Base-by-base conservation (phyloP, 1,140 invertebrate genomes). In the Rhynchophorus ferrugineus region DNA sequence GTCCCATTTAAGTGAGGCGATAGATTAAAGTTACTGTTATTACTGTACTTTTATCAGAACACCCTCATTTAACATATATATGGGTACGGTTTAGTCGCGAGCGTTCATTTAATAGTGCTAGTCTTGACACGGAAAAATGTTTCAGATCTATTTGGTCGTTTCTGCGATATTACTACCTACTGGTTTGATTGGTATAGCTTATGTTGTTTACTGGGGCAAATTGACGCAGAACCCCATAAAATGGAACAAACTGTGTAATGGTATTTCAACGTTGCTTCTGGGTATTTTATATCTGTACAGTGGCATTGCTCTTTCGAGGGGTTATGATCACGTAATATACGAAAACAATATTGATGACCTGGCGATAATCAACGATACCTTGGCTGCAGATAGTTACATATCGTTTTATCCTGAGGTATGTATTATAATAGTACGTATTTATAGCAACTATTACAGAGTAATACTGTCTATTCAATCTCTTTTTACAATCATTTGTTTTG, bases 321-420 rank as follows among this genome's bases (percentile, higher is more conserved):
- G 8, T 14, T 16, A 3, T 38, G 11, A 11, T n/a, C 19, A 20
- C 8, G n/a, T 19, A n/a, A 18, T 13, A n/a, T 13, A 19, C 13
- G 37, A 47, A 5, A 47, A 46, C 22, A 41, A 34, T 16, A 34
- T 46, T 2, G 44, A 54, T 9, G 51, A 54, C 42, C 7, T 54
- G 17, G 44, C 51, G 14, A 54, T 54, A 47, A 29, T 54, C 21
- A 54, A 54, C 35, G 51, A 47, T 22, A 54, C 44, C 2, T 16
- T 33, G 2, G 41, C 13, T 20, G 34, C 5, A 19, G 45, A 47
- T 14, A 24, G 21, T 5, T 9, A 24, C 3, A 14, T 14, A 9
- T 22, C 45, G 7, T 47, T 37, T 37, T 47, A 37, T 13, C 22
- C 22, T 20, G 11, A 33, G 3, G 43, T 44, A 44, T 33, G 43